Evolutionary conservation across 2,888 invertebrate species (phyloP).

Genomic region (Chloroclystis v-ata): DNA sequence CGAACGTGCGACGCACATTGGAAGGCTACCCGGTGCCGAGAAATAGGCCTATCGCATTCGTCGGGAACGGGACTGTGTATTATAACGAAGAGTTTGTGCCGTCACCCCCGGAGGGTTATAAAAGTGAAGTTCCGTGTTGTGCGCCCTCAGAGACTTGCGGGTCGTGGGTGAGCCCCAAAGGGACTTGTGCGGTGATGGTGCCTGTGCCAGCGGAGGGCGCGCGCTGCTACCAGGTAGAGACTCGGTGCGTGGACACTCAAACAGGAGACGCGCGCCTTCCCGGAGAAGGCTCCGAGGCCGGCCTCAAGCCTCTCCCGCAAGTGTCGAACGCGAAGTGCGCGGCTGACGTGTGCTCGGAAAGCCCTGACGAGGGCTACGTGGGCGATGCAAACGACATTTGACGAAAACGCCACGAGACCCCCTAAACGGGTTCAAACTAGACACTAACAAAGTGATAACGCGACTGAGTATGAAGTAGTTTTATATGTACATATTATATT

Average conservation of each 20-base stretch:
- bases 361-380: slow-evolving; percentile 92
- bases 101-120: slow-evolving; percentile 84
- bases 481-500: slow-evolving; percentile 58
- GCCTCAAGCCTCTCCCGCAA: slow-evolving; percentile 65
- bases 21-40: slow-evolving; percentile 86
- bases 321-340: slow-evolving; percentile 71
- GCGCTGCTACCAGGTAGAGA: slow-evolving; percentile 74
- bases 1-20: slow-evolving; percentile 85
- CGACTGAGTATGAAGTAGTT: slow-evolving; percentile 72
- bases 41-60: slow-evolving; percentile 70
- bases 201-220: slow-evolving; percentile 68
- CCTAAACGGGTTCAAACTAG: slow-evolving; percentile 63
- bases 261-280: slow-evolving; percentile 73
- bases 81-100: slow-evolving; percentile 80
- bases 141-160: slow-evolving; percentile 64
- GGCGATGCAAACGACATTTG: slow-evolving; percentile 87
- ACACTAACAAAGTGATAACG: slow-evolving; percentile 73
- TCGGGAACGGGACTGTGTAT: slow-evolving; percentile 68
- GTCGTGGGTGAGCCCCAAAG: slow-evolving; percentile 70
- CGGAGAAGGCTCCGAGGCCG: slow-evolving; percentile 59
- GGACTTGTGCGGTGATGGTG: slow-evolving; percentile 74
- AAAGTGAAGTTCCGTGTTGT: slow-evolving; percentile 77
- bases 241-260: slow-evolving; percentile 80
- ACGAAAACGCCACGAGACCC: slow-evolving; percentile 75
- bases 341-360: slow-evolving; percentile 82